A percentile compares a stretch with the other conserved stretches of the same genome.
Evolutionary conservation across 2,888 invertebrate genomes (phyloP).

Genomic region (Timema podura): DNA sequence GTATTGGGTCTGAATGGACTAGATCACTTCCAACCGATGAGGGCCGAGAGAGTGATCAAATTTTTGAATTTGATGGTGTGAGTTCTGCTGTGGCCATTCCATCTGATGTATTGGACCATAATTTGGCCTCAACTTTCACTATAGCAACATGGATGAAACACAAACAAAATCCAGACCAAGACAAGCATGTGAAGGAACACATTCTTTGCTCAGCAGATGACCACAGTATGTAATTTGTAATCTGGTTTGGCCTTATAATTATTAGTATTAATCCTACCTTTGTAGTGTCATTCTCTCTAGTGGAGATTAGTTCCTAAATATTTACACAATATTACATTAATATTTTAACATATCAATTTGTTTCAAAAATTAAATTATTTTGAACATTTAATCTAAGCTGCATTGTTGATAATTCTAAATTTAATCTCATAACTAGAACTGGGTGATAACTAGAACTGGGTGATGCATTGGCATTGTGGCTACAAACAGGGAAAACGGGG

Average conservation of each 20-base stretch:
- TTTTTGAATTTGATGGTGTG: conserved; percentile 93
- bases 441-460: too few relatives aligned
- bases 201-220: conserved; percentile 96
- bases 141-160: conserved; percentile 95
- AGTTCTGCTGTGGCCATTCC: conserved; percentile 85
- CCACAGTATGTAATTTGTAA: conserved; percentile 67
- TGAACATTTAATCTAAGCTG: too few relatives aligned
- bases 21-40: conserved; percentile 57
- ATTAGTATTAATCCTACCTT: neutral
- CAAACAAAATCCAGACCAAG: conserved; percentile 69
- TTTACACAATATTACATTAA: neutral
- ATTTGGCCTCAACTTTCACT: conserved; percentile 77
- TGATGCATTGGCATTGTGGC: too few relatives aligned
- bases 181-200: conserved; percentile 93
- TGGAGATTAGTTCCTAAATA: neutral
- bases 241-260: neutral
- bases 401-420: too few relatives aligned
- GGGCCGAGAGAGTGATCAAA: conserved; percentile 76
- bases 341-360: too few relatives aligned
- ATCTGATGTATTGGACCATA: conserved; percentile 67
- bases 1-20: conserved; percentile 59
- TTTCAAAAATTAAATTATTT: too few relatives aligned
- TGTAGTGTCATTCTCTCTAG: neutral
- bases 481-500: too few relatives aligned
- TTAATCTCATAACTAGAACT: too few relatives aligned